Evolutionary conservation across 2,797 vertebrate genomes (phyloP), one percentile per base, ranked within the genome.

Genomic region (Cynopterus sphinx): DNA sequence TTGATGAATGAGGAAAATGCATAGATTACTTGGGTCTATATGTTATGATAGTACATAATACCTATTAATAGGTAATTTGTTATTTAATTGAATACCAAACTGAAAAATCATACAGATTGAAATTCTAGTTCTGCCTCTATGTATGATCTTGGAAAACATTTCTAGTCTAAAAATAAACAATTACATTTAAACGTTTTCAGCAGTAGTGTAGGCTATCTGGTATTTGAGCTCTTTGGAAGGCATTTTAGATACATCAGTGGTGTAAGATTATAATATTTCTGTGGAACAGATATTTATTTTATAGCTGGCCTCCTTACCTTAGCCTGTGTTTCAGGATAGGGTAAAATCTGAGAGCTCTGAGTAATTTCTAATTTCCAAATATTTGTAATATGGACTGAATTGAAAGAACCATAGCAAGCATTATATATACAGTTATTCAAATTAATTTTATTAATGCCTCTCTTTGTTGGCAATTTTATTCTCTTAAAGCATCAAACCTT

Each of bases 91-190:
- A 84, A 92, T 15, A 81, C 49, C 75, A 86, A 95, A 71, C 55
- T 79, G 63, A 82, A 91, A 92, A 91, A 28, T 79, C 57, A 26
- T 43, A 73, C 13, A 63, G 21, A 93, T 73, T 83, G 28, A 53
- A 93, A 91, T 95, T 91, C 73, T 81, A 59, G 9, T 88, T 95
- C 61, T 92, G 39, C 59, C 65, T 90, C 94, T 91, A 73, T 85
- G 9, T 92, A 21, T 95, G 83, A 95, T 51, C 49, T 97, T 95
- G 74, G 67, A 91, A 88, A 88, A 95, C 67, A n/a, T 93, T 95
- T 93, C 36, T 57, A 19, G 36, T 90, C 85, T 90, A 93, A 93
- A 95, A 92, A 91, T 89, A 96, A 96, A 46, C 46, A 94, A 51
- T 94, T 78, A 79, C 12, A 31, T 73, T 46, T 93, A 67, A 94